phyloP scores from a whole-genome alignment of 2,797 vertebrate genomes.

The Gallinago solitaria region DNA sequence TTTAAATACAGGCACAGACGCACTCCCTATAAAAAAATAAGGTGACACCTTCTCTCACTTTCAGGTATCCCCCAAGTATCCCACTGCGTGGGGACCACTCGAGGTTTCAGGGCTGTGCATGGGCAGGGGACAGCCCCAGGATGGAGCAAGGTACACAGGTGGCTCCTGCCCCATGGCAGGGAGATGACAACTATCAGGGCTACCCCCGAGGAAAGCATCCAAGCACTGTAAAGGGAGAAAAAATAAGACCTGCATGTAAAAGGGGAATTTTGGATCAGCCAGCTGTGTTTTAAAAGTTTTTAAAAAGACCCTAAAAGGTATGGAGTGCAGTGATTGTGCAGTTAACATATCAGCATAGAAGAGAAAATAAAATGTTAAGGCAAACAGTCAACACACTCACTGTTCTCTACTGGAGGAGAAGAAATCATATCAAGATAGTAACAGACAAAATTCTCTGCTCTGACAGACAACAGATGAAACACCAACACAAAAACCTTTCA shows the following conservation, averaged over 20 bases:
- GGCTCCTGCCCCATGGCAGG: neutral
- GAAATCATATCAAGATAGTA: neutral
- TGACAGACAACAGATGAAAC: neutral
- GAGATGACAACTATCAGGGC: neutral
- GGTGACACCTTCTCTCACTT: neutral
- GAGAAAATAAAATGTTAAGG: neutral
- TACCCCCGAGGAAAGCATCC: neutral
- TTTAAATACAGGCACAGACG: neutral
- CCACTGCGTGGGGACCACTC: neutral
- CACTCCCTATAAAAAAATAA: fast-evolving
- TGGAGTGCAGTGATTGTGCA: neutral
- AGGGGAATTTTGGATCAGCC: neutral
- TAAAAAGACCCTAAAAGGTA: neutral
- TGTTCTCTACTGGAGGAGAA: neutral
- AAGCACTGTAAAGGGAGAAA: neutral
- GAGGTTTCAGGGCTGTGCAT: neutral
- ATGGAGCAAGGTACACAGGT: neutral
- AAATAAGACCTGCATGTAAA: neutral
- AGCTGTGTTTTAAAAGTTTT: neutral
- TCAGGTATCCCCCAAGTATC: neutral
- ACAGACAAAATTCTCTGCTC: neutral
- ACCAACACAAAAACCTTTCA: neutral
- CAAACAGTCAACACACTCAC: neutral
- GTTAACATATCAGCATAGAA: neutral
- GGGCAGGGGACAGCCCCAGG: neutral